Percentiles rank a stretch among this genome's conserved stretches.
phyloP scores from a whole-genome alignment of 2,113 vertebrate genomes.

The Pseudolaguvia tuberculata region DNA sequence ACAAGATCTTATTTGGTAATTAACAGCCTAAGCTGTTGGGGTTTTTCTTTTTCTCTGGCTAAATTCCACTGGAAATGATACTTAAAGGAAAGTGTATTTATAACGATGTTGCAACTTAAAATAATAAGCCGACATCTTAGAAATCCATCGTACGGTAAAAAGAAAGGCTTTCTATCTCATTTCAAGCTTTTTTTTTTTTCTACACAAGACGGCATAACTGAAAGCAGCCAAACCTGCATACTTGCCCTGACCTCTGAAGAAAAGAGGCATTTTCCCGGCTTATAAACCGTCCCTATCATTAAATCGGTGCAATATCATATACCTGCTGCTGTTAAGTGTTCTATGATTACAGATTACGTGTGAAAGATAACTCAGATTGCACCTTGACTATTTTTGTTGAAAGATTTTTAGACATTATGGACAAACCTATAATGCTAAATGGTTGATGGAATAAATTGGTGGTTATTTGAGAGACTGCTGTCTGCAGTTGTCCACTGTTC shows the following conservation, averaged over 20 bases:
- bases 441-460: neutral
- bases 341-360: slow-evolving; percentile 10
- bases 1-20: slow-evolving; percentile 33
- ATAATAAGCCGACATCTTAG: neutral
- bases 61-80: slow-evolving; percentile 13
- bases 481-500: slow-evolving; percentile 14
- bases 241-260: slow-evolving; percentile 20
- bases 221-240: slow-evolving; percentile 23
- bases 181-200: neutral
- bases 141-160: neutral
- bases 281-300: slow-evolving; percentile 14
- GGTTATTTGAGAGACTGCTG: slow-evolving; percentile 2
- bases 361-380: neutral
- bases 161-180: neutral
- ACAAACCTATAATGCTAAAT: neutral
- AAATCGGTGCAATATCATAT: neutral
- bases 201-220: neutral
- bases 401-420: neutral
- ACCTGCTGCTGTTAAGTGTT: slow-evolving; percentile 19
- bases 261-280: slow-evolving; percentile 12
- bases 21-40: slow-evolving; percentile 27
- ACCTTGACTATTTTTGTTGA: neutral
- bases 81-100: slow-evolving; percentile 5
- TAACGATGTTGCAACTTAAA: neutral
- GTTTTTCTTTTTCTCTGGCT: slow-evolving; percentile 4